Conservation (phyloP, 30 jellyfish, hydroid and myxozoan genomes). For the Euphysa ruthae region DNA sequence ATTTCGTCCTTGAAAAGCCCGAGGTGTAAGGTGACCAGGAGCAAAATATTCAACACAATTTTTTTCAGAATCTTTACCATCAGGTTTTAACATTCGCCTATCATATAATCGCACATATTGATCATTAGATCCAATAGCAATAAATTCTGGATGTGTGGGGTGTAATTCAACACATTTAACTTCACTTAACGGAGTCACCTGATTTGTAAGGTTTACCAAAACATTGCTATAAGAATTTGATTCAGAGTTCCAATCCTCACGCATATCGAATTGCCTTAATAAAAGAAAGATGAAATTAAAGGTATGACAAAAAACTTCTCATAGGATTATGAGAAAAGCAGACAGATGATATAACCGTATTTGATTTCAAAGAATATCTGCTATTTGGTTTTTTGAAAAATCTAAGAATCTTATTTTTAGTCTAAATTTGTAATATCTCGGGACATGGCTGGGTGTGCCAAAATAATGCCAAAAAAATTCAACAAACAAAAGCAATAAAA, state of each 20-base stretch:
- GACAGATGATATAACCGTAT: background rate
- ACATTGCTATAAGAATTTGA: conserved; percentile 61
- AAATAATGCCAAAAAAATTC: no score
- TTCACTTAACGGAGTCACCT: conserved; percentile 62
- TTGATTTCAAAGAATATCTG: no score
- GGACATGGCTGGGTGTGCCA: no score
- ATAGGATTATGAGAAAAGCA: background rate
- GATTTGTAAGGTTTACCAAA: conserved; percentile 44
- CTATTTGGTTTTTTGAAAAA: no score
- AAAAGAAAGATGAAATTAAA: background rate
- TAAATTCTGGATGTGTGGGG: conserved; percentile 72
- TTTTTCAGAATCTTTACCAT: conserved; percentile 38
- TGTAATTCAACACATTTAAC: conserved; percentile 86
- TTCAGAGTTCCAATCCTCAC: conserved; percentile 65
- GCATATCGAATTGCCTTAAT: conserved; percentile 82
- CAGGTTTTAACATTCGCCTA: conserved; percentile 67
- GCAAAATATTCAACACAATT: conserved; percentile 68
- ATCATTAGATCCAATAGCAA: conserved; percentile 96
- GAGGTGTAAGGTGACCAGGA: conserved; percentile 92
- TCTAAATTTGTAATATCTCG: no score
- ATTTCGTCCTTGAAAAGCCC: conserved; percentile 43
- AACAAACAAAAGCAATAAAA: no score
- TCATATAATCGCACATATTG: conserved; percentile 85
- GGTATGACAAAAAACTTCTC: background rate
- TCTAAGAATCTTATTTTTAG: no score